Conservation (phyloP, 2,113 vertebrate species). For the Cephalophus harveyi region DNA sequence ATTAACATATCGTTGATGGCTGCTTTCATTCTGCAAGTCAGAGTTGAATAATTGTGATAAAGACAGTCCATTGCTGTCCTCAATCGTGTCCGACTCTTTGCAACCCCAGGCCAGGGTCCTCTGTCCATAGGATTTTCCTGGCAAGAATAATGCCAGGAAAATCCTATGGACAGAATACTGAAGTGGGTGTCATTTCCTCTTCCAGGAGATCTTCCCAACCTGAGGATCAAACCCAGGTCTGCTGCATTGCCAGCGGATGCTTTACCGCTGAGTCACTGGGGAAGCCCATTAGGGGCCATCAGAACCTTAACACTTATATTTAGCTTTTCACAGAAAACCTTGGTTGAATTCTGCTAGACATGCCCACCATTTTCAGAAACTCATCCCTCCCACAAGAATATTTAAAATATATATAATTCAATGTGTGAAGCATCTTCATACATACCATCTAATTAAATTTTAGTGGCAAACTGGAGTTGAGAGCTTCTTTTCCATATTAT, state of each 20-base stretch:
- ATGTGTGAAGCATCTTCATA: neutral
- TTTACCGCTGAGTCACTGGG: neutral
- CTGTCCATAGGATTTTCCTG: neutral
- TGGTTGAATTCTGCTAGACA: neutral
- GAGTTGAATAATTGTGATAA: neutral
- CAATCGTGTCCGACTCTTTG: neutral
- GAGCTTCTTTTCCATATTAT: slow-evolving; percentile 36
- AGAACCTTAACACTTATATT: neutral
- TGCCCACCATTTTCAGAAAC: neutral
- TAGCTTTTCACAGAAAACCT: neutral
- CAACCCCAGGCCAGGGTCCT: neutral
- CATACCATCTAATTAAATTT: slow-evolving; percentile 40
- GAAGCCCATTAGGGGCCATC: neutral
- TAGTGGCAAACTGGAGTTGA: neutral
- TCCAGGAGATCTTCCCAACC: neutral
- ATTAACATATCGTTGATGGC: neutral
- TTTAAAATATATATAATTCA: neutral
- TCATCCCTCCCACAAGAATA: neutral
- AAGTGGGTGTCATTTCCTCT: neutral
- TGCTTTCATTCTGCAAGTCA: neutral
- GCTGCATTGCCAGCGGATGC: neutral
- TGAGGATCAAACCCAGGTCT: neutral
- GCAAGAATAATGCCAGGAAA: neutral
- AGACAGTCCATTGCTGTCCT: neutral
- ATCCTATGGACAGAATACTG: neutral